Evolutionary conservation across 2,888 invertebrate genomes (phyloP), one percentile per base, ranked within the genome.

Genomic region (Mimumesa dahlbomi): DNA sequence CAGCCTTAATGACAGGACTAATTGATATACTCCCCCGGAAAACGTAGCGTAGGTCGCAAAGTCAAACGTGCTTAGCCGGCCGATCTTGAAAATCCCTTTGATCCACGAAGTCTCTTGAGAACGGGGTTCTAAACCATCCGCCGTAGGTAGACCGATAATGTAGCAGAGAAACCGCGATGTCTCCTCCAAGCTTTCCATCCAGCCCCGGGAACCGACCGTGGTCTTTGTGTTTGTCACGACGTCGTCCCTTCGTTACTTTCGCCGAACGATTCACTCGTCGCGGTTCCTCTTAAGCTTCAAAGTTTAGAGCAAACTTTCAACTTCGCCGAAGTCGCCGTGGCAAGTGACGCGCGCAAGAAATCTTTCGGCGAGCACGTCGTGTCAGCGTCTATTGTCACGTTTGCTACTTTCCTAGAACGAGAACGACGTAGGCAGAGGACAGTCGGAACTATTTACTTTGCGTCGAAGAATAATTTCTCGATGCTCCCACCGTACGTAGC

Each of bases 231-330:
- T 74, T 56, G 61, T 50, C 64, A 46, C 62, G 68, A 77, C 73
- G 61, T 62, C 77, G 50, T 29, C 53, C 63, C 74, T 76, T 71
- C 70, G 77, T 82, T 79, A 75, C 77, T 74, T 75, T 73, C 77
- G 64, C 62, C 72, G 62, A 73, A 59, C 54, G 61, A 71, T 73
- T 75, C 69, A 68, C 63, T 71, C 46, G 67, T n/a, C n/a, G n/a
- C n/a, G n/a, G 22, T 40, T 43, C 74, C 66, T 59, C 64, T 54
- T 59, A 62, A 67, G 61, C 73, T 48, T 29, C 68, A 62, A 61
- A 67, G 68, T 75, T 77, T 73, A 71, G 70, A 61, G 73, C 68
- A 79, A 81, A 81, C 63, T 79, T 72, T 70, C 58, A 22, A 52
- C n/a, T n/a, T n/a, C n/a, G n/a, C 52, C 43, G 40, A 63, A 74